Percentiles rank a stretch among this genome's conserved stretches.
These are phyloP conservation scores for Drosophila ananassae DNA, from an alignment of 1,140 invertebrate species.

Conservation along the genomic window DNA sequence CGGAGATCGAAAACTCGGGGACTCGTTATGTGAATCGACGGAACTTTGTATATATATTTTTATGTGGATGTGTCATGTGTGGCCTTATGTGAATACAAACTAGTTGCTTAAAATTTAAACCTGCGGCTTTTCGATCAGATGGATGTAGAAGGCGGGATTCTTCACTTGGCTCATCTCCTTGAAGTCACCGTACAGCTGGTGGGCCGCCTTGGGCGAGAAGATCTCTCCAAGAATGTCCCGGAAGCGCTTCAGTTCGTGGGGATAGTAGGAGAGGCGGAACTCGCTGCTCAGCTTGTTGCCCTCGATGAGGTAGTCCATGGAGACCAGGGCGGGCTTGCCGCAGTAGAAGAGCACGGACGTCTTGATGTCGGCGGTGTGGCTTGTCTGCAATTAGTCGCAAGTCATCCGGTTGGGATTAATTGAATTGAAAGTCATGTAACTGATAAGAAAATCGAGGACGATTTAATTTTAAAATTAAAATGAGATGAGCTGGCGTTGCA, in stretches of 20 bases:
- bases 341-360: conserved; percentile 91
- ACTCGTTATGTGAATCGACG: conserved; percentile 41
- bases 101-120: conserved; percentile 51
- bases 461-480: conserved; percentile 13
- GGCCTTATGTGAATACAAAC: conserved; percentile 49
- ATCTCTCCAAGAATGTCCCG: conserved; percentile 88
- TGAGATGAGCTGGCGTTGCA: conserved; percentile 10
- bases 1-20: not conserved
- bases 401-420: conserved; percentile 44
- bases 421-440: conserved; percentile 6
- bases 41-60: conserved; percentile 44
- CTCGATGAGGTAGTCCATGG: conserved; percentile 91
- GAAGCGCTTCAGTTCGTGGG: conserved; percentile 90
- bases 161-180: conserved; percentile 87
- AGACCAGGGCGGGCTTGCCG: conserved; percentile 89
- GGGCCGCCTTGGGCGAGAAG: conserved; percentile 88
- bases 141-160: conserved; percentile 93
- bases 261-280: conserved; percentile 94
- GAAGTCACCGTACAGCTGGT: conserved; percentile 92
- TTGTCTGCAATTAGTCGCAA: conserved; percentile 87
- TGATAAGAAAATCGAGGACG: conserved; percentile 16
- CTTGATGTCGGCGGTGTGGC: conserved; percentile 91
- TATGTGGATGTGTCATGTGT: conserved; percentile 44
- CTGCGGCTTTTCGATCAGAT: conserved; percentile 89
- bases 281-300: conserved; percentile 86